Conservation (phyloP, 2,888 invertebrate species). For the Cantharis rufa region DNA sequence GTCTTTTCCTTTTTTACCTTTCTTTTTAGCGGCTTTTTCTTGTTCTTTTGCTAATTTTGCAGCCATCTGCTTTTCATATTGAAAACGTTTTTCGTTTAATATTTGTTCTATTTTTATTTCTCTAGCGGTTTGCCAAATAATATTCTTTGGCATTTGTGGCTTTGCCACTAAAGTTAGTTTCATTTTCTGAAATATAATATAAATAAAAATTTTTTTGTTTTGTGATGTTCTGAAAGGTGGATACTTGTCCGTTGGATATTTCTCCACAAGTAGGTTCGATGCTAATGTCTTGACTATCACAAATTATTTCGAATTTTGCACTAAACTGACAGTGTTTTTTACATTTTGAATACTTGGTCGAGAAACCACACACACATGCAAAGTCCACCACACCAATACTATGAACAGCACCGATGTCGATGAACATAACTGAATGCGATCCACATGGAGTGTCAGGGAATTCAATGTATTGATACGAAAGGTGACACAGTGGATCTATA, state of each 20-base stretch:
- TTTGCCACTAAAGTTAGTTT: conserved; percentile 35
- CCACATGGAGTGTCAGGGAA: conserved; percentile 45
- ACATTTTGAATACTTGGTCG: conserved; percentile 4
- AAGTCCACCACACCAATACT: background rate
- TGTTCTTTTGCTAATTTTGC: conserved; percentile 7
- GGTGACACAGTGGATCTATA: conserved; percentile 32
- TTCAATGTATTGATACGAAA: conserved; percentile 37
- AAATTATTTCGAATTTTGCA: conserved; percentile 38
- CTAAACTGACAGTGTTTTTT: conserved; percentile 16
- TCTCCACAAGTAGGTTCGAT: conserved; percentile 40
- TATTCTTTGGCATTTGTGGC: conserved; percentile 34
- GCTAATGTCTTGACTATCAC: conserved; percentile 33
- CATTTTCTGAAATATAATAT: conserved; percentile 23
- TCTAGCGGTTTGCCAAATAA: conserved; percentile 34
- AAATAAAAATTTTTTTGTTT: background rate
- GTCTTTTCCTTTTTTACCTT: conserved; percentile 13
- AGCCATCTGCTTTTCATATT: conserved; percentile 13
- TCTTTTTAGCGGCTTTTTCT: background rate
- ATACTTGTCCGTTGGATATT: conserved; percentile 32
- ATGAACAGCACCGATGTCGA: conserved; percentile 31
- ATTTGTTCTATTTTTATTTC: conserved; percentile 30
- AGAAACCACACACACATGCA: conserved; percentile 30
- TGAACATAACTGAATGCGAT: conserved; percentile 37
- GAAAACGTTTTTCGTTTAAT: conserved; percentile 23
- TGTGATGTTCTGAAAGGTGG: background rate